A percentile compares a stretch with the other conserved stretches of the same genome.
These are phyloP conservation scores for Nilaparvata lugens DNA, from an alignment of 1,140 invertebrate species.

Conservation along the genomic window DNA sequence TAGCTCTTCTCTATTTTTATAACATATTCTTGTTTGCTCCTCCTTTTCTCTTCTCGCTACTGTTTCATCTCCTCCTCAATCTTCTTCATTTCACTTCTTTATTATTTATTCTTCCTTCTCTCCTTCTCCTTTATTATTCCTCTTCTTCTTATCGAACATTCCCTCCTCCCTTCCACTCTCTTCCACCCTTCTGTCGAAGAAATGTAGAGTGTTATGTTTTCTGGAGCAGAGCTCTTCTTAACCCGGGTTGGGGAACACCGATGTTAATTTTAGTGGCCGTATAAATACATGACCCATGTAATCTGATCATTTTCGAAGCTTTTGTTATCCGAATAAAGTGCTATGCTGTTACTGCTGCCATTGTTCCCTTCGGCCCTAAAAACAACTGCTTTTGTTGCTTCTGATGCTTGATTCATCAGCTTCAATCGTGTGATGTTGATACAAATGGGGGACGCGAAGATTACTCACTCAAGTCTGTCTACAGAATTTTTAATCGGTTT, in stretches of 20 bases:
- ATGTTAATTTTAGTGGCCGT: constrained; percentile 8
- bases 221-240: neutral
- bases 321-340: neutral
- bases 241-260: too few relatives aligned
- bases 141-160: neutral
- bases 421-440: neutral
- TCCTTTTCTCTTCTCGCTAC: too few relatives aligned
- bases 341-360: neutral
- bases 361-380: neutral
- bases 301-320: neutral
- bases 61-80: too few relatives aligned
- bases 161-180: neutral
- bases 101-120: too few relatives aligned
- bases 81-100: too few relatives aligned
- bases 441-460: neutral
- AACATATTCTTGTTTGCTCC: too few relatives aligned
- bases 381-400: neutral
- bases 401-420: neutral
- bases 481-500: too few relatives aligned
- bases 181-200: neutral
- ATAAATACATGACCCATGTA: constrained; percentile 7
- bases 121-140: neutral
- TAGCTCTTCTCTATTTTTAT: too few relatives aligned
- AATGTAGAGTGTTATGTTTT: neutral
- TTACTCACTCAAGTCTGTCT: neutral